These are phyloP conservation scores for Calonectris borealis DNA, from an alignment of 2,113 vertebrate species.

Conservation along the genomic window DNA sequence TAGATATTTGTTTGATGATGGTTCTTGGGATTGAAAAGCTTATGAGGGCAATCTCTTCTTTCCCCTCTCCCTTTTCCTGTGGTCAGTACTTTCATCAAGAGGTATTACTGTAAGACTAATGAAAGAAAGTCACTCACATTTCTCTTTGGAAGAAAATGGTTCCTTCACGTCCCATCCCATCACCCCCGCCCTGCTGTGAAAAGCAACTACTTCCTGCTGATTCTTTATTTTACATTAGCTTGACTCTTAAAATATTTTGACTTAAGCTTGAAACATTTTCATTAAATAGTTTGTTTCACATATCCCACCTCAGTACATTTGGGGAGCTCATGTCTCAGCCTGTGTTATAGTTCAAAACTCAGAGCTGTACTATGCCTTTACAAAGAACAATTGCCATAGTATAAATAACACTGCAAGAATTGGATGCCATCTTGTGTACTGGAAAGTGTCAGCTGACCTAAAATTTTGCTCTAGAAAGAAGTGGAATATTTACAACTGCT, in stretches of 20 bases:
- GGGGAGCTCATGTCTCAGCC: neutral
- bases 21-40: neutral
- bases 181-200: neutral
- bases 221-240: neutral
- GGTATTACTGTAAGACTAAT: neutral
- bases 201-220: neutral
- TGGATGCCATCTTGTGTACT: neutral
- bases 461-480: neutral
- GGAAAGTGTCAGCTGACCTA: neutral
- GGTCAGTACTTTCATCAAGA: neutral
- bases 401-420: neutral
- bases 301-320: neutral
- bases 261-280: neutral
- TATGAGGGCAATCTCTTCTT: neutral
- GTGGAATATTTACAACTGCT: neutral
- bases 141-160: neutral
- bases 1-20: neutral
- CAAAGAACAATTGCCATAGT: neutral
- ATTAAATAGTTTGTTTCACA: neutral
- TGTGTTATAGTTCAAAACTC: neutral
- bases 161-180: rapidly evolving
- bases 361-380: neutral
- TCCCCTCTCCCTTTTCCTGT: neutral
- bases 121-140: neutral
- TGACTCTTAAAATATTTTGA: neutral